These are phyloP conservation scores for Lutjanus erythropterus DNA, from an alignment of 2,113 vertebrate genomes.

Conservation along the genomic window DNA sequence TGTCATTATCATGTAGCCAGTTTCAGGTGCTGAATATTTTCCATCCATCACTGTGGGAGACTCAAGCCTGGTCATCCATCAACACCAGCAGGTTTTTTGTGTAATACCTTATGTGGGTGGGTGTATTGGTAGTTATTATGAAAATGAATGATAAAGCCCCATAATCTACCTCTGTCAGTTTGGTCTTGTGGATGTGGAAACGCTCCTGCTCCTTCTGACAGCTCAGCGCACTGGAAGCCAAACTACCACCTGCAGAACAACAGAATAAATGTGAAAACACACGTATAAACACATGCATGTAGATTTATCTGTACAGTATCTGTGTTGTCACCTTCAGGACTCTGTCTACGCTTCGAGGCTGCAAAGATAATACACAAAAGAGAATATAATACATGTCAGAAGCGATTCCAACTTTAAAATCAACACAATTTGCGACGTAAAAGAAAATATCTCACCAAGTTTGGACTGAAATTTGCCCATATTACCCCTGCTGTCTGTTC, in stretches of 20 bases:
- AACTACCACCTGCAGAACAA: constrained; percentile 67
- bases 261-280: not conserved
- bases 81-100: not conserved
- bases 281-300: not conserved
- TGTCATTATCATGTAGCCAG: not conserved
- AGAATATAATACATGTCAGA: not conserved
- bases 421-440: not conserved
- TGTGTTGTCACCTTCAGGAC: constrained; percentile 73
- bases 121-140: too few species aligned
- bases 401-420: not conserved
- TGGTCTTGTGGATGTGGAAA: constrained; percentile 32
- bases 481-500: not conserved
- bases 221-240: constrained; percentile 56
- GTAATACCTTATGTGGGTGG: not conserved
- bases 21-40: not conserved
- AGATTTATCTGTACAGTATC: not conserved
- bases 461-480: constrained; percentile 81
- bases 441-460: constrained; percentile 62
- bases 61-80: not conserved
- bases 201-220: constrained; percentile 52
- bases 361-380: constrained; percentile 13
- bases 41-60: not conserved
- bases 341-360: constrained; percentile 76
- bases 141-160: not conserved
- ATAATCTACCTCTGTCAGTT: constrained; percentile 53